phyloP scores from a whole-genome alignment of 2,113 vertebrate genomes.

The Euleptes europaea region DNA sequence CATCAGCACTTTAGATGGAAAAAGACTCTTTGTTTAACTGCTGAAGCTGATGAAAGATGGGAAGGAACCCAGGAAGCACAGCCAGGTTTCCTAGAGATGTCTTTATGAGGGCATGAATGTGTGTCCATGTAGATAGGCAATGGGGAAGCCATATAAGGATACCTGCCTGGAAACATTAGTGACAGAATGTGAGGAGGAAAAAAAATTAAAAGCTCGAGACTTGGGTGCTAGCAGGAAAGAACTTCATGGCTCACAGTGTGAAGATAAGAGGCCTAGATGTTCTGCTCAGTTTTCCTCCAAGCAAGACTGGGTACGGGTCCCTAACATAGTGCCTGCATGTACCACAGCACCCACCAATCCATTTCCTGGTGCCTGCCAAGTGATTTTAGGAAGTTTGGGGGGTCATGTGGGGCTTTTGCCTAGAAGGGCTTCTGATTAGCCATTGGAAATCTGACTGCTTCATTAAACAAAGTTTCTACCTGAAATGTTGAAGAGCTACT shows the following conservation, averaged over 20 bases:
- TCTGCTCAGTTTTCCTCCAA: background rate
- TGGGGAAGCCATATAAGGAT: background rate
- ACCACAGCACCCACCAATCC: no score
- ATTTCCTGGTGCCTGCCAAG: no score
- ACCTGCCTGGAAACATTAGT: background rate
- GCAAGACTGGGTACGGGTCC: background rate
- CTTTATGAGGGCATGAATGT: background rate
- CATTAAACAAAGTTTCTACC: no score
- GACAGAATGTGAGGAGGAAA: background rate
- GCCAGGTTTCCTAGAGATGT: background rate
- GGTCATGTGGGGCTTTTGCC: no score
- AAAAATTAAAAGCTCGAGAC: background rate
- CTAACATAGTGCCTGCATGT: no score
- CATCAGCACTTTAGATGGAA: background rate
- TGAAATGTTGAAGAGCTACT: no score
- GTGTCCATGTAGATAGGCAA: background rate
- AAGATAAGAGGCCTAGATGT: background rate
- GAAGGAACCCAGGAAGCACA: background rate
- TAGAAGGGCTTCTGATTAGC: no score
- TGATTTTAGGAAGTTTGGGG: no score
- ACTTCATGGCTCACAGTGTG: background rate
- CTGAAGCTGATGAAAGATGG: background rate
- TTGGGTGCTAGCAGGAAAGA: background rate
- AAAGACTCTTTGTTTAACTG: background rate
- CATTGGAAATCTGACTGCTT: no score